Evolutionary conservation across 2,888 invertebrate species (phyloP).

Genomic region (Ditula angustiorana): DNA sequence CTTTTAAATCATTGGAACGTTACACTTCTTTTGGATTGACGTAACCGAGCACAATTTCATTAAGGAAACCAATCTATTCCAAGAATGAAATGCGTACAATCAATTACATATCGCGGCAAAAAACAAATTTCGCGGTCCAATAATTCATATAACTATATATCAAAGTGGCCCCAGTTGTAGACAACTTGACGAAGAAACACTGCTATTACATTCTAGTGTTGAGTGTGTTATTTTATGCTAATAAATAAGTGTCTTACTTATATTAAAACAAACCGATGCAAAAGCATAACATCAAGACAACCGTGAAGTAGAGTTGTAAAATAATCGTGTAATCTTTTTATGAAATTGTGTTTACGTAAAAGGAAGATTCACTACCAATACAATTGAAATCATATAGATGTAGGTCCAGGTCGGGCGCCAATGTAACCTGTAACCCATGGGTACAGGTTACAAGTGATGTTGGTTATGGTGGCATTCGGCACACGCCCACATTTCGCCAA

Average conservation of each 20-base stretch:
- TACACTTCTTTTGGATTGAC: background rate
- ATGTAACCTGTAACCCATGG: background rate
- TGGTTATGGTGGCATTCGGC: constrained; percentile 40
- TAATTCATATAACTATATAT: background rate
- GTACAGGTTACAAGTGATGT: background rate
- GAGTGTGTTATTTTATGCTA: too few relatives aligned
- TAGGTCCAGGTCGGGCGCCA: too few relatives aligned
- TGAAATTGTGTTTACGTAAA: too few relatives aligned
- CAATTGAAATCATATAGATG: too few relatives aligned
- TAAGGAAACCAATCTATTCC: constrained; percentile 10
- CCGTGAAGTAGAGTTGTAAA: too few relatives aligned
- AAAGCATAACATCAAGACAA: too few relatives aligned
- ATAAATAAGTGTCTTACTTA: too few relatives aligned
- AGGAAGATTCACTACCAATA: too few relatives aligned
- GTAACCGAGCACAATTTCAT: constrained; percentile 1
- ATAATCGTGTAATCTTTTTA: too few relatives aligned
- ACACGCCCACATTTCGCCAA: constrained; percentile 59
- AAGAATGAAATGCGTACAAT: constrained; percentile 15
- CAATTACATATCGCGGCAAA: constrained; percentile 12
- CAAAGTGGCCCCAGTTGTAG: background rate
- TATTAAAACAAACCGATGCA: too few relatives aligned
- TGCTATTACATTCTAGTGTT: too few relatives aligned
- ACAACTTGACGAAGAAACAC: background rate
- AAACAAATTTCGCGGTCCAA: constrained; percentile 7
- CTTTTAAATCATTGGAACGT: background rate